Percentiles rank a stretch among this genome's conserved stretches.
Conservation (phyloP, 2,113 vertebrate genomes). For the Papio anubis region DNA sequence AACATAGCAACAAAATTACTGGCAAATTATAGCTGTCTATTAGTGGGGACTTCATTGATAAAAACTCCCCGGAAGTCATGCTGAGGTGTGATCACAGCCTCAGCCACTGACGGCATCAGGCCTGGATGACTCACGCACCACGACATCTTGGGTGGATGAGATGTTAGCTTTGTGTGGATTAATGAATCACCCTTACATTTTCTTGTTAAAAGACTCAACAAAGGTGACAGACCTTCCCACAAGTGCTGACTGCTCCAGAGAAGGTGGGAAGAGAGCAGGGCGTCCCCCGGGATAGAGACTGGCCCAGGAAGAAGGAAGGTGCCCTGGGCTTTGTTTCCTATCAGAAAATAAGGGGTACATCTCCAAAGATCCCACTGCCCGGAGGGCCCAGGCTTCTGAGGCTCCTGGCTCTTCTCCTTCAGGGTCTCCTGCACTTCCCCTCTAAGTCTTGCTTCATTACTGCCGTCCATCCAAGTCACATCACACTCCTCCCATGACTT, state of each 20-base stretch:
- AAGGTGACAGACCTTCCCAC: neutral
- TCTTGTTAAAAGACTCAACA: neutral
- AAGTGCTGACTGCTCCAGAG: rapidly evolving
- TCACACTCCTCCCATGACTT: neutral
- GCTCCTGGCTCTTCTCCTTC: neutral
- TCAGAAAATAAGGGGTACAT: neutral
- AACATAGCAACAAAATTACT: slow-evolving; percentile 27
- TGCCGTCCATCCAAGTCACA: neutral
- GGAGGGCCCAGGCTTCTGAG: too few relatives aligned
- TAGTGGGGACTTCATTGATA: slow-evolving; percentile 43
- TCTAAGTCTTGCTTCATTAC: neutral
- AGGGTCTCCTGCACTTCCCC: neutral
- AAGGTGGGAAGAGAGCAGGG: neutral
- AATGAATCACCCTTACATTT: slow-evolving; percentile 58
- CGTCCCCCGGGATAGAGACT: rapidly evolving
- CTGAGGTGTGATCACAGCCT: slow-evolving; percentile 30
- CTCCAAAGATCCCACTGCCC: neutral
- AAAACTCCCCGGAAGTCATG: slow-evolving; percentile 27
- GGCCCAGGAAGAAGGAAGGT: neutral
- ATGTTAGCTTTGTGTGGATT: slow-evolving; percentile 20
- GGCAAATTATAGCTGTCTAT: slow-evolving; percentile 60
- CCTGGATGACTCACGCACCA: slow-evolving; percentile 36
- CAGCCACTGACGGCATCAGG: neutral
- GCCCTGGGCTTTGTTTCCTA: neutral
- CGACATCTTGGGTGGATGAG: neutral